A percentile compares a stretch with the other conserved stretches of the same genome.
These are phyloP conservation scores for Dromococcyx pavoninus DNA, from an alignment of 2,797 vertebrate genomes.

Conservation along the genomic window DNA sequence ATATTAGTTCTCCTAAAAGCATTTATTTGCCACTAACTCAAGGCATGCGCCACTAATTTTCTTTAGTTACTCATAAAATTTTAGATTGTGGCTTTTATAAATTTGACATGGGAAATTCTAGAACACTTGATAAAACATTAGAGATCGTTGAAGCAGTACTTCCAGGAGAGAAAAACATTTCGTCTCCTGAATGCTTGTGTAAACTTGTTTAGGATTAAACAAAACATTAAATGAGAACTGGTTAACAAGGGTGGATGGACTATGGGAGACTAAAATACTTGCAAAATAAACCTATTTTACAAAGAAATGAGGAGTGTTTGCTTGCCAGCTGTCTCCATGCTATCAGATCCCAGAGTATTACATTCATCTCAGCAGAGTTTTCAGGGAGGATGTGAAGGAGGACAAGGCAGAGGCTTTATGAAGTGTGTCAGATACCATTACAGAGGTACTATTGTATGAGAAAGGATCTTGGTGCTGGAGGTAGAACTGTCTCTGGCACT, in stretches of 20 bases:
- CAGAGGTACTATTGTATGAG: not conserved
- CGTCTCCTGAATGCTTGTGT: not conserved
- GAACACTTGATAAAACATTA: not conserved
- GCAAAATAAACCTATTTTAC: not conserved
- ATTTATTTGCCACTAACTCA: not conserved
- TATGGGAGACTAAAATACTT: not conserved
- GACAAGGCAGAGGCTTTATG: not conserved
- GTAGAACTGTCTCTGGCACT: not conserved
- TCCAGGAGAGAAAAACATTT: not conserved
- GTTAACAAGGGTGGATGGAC: not conserved
- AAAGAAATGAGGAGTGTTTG: not conserved
- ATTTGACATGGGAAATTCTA: not conserved
- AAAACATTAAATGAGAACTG: not conserved
- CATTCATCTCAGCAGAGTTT: not conserved
- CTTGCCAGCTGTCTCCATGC: not conserved
- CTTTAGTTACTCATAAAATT: not conserved
- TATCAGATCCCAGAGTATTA: not conserved
- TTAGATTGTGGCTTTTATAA: not conserved
- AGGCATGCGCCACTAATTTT: not conserved
- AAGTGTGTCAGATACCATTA: not conserved
- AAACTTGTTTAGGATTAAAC: not conserved
- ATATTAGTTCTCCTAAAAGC: not conserved
- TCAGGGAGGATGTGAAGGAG: not conserved
- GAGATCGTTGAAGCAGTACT: not conserved
- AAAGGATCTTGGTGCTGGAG: not conserved